These are phyloP conservation scores for Gambelia wislizenii DNA, from an alignment of 2,797 vertebrate genomes.

Conservation along the genomic window DNA sequence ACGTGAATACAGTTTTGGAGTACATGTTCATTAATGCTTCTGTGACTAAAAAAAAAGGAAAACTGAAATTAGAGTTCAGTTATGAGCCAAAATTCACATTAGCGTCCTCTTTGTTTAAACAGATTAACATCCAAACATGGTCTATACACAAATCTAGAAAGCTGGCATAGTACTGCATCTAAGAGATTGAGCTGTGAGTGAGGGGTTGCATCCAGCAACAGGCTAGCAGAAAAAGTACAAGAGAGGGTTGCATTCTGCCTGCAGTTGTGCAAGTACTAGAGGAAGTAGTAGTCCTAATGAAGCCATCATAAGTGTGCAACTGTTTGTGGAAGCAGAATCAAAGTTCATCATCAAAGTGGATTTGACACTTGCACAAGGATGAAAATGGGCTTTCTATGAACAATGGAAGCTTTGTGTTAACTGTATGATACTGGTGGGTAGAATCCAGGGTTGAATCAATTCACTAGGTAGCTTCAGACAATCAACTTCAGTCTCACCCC, in stretches of 20 bases:
- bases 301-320: too few relatives aligned
- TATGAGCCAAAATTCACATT: constrained; percentile 44
- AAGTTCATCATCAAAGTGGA: too few relatives aligned
- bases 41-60: neutral
- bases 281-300: too few relatives aligned
- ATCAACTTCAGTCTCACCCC: neutral
- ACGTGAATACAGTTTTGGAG: constrained; percentile 53
- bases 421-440: too few relatives aligned
- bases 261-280: neutral
- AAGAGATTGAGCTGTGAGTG: neutral
- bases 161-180: rapidly evolving
- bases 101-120: neutral
- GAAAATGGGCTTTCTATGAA: too few relatives aligned
- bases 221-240: neutral
- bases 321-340: too few relatives aligned
- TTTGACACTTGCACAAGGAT: too few relatives aligned
- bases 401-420: too few relatives aligned
- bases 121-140: neutral
- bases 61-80: constrained; percentile 17
- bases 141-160: neutral
- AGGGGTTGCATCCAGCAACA: neutral
- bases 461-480: neutral
- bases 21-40: constrained; percentile 60
- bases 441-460: neutral
- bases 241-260: neutral